Conservation (phyloP, 1,140 invertebrate genomes). For the Listronotus oregonensis region DNA sequence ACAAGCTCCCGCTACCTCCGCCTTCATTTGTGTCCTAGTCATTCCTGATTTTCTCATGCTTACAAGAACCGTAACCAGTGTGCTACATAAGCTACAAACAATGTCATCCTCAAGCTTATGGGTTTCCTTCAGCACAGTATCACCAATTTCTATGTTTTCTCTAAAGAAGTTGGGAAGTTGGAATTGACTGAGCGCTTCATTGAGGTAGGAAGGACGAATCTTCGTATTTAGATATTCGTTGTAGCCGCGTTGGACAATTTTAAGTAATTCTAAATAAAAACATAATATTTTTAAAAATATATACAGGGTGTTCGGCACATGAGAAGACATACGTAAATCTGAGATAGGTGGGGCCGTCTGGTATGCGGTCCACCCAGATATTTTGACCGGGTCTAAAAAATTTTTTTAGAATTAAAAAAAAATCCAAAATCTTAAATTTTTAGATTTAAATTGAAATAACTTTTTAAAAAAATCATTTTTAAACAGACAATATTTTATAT, state of each 20-base stretch:
- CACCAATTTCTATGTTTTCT: slow-evolving; percentile 15
- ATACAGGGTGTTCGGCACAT: too few species aligned
- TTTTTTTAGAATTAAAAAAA: too few species aligned
- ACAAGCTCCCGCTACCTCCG: slow-evolving; percentile 8
- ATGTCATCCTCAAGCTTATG: slow-evolving; percentile 6
- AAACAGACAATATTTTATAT: too few species aligned
- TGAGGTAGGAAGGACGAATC: slow-evolving; percentile 19
- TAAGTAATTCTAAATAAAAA: slow-evolving; percentile 6
- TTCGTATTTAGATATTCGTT: slow-evolving; percentile 21
- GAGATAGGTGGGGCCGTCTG: too few species aligned
- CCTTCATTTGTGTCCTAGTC: slow-evolving; percentile 6
- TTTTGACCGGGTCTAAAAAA: too few species aligned
- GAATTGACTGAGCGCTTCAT: slow-evolving; percentile 9
- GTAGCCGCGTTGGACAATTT: slow-evolving; percentile 19
- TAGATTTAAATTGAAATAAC: too few species aligned
- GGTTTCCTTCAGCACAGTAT: neutral
- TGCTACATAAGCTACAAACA: slow-evolving; percentile 24
- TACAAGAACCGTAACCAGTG: slow-evolving; percentile 18
- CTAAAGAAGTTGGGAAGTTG: slow-evolving; percentile 32
- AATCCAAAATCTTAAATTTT: too few species aligned
- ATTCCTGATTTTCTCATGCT: slow-evolving; percentile 19
- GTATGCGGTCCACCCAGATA: too few species aligned
- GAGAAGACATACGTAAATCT: too few species aligned
- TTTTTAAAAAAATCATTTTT: too few species aligned
- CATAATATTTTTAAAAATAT: too few species aligned